Conservation (phyloP, 2,113 vertebrate species). For the Morone chrysops region DNA sequence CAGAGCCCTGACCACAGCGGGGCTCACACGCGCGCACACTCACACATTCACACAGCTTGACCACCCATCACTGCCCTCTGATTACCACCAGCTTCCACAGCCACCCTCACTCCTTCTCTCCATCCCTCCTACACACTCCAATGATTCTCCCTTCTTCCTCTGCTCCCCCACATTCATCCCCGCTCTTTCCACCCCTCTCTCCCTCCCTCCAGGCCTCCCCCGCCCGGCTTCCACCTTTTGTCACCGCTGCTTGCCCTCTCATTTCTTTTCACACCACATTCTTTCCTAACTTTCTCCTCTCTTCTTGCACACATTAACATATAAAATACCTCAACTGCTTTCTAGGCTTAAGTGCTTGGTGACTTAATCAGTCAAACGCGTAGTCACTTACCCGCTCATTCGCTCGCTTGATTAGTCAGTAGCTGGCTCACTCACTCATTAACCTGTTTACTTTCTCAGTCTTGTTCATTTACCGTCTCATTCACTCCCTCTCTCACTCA, state of each 20-base stretch:
- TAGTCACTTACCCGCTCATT: conserved; percentile 66
- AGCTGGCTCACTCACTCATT: conserved; percentile 55
- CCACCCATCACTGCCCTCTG: conserved; percentile 79
- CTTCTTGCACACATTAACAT: conserved; percentile 65
- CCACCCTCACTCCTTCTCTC: conserved; percentile 67
- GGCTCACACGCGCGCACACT: conserved; percentile 47
- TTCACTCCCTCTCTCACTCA: conserved; percentile 2
- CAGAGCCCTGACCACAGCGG: conserved; percentile 67
- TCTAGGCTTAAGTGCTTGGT: conserved; percentile 54
- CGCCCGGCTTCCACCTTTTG: conserved; percentile 43
- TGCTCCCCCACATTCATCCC: conserved; percentile 44
- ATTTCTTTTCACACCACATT: conserved; percentile 51
- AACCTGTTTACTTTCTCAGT: conserved; percentile 54
- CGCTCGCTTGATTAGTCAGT: conserved; percentile 70
- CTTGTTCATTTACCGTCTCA: conserved; percentile 30
- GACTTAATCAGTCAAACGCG: conserved; percentile 64
- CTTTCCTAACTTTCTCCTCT: conserved; percentile 50
- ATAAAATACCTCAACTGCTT: conserved; percentile 60
- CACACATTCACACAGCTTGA: conserved; percentile 64
- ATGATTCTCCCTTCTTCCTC: conserved; percentile 58
- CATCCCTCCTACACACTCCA: conserved; percentile 73
- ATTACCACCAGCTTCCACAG: conserved; percentile 76
- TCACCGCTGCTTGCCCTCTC: conserved; percentile 30
- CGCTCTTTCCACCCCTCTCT: not conserved
- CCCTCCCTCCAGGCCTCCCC: conserved; percentile 11